These are phyloP conservation scores for Scaptomyza tumidula DNA, from an alignment of 2,888 invertebrate species.

Conservation along the genomic window DNA sequence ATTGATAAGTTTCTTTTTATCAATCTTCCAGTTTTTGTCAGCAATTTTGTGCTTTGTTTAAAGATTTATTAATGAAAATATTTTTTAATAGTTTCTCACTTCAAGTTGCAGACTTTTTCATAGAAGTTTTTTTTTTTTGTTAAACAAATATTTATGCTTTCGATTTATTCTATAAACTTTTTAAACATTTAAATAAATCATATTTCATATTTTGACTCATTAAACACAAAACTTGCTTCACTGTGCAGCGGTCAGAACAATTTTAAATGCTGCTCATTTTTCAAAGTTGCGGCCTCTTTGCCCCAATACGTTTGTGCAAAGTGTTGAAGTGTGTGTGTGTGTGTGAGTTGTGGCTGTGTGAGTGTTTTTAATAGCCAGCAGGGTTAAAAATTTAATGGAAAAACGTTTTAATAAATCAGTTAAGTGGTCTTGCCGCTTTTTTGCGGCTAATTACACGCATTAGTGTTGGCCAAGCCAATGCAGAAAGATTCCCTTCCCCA, in stretches of 20 bases:
- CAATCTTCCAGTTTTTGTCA: too few species aligned
- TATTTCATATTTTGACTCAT: background rate
- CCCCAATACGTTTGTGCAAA: constrained; percentile 39
- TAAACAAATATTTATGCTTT: too few species aligned
- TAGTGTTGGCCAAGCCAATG: constrained; percentile 68
- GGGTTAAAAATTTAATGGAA: constrained; percentile 81
- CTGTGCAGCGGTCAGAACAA: constrained; percentile 61
- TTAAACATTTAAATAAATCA: too few species aligned
- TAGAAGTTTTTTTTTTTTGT: too few species aligned
- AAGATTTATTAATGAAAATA: too few species aligned
- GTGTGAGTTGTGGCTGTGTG: constrained; percentile 37
- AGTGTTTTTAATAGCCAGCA: constrained; percentile 77
- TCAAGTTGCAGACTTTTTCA: too few species aligned
- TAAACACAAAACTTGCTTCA: constrained; percentile 32
- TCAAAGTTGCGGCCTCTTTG: constrained; percentile 69
- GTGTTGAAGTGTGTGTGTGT: constrained; percentile 25
- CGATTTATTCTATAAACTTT: too few species aligned
- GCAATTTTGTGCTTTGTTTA: too few species aligned
- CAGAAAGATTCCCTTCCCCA: constrained; percentile 11
- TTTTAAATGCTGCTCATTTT: constrained; percentile 76
- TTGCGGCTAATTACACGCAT: constrained; percentile 81
- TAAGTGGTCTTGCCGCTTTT: constrained; percentile 81
- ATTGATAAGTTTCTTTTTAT: too few species aligned
- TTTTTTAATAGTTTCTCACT: too few species aligned
- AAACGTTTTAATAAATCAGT: constrained; percentile 80